Evolutionary conservation across 2,888 invertebrate species (phyloP), one percentile per base, ranked within the genome.

Genomic region (Erebia ligea): DNA sequence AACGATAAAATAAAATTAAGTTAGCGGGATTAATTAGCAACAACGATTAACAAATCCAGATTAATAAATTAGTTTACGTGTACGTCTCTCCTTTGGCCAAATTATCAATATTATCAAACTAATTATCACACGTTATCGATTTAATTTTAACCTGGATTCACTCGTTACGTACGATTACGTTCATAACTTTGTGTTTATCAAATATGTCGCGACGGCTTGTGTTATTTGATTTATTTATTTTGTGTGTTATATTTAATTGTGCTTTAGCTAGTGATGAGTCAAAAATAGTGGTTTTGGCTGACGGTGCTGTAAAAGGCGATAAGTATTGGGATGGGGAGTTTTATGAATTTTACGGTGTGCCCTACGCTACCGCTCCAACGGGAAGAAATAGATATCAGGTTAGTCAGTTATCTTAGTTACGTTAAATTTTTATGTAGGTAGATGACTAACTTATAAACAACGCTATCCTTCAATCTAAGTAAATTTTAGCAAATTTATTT

Each of bases 251-350:
- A 63, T 17, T 85, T 15, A 68, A 72, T 2, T 75, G 66, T 75
- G 78, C 81, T 66, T 72, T 76, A 19, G 76, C 70, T n/a, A 78
- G 82, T 9, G 79, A 83, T 1, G 81, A 81, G 15, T 75, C 72
- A 13, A 86, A 77, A 67, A 75, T 79, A 2, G 86, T 92, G 0
- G 65, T 80, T 1, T 76, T 91, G 45, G 86, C 88, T 17, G 83
- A 87, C 25, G 92, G 92, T 0, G 77, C 74, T 1, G 82, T 92
- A 1, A 77, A 78, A 1, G 92, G 90, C 0, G 81, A 81, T n/a
- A 91, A 90, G 54, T 90, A 84, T 68, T 92, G 92, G 92, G 83
- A 89, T 80, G 92, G 91, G 0, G 91, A 92, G 61, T 90, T 83
- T 67, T 89, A 85, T 76, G 90, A 91, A 69, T 93, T 91, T 68